phyloP scores from a whole-genome alignment of 2,888 invertebrate species.

The Drosophila picticornis region DNA sequence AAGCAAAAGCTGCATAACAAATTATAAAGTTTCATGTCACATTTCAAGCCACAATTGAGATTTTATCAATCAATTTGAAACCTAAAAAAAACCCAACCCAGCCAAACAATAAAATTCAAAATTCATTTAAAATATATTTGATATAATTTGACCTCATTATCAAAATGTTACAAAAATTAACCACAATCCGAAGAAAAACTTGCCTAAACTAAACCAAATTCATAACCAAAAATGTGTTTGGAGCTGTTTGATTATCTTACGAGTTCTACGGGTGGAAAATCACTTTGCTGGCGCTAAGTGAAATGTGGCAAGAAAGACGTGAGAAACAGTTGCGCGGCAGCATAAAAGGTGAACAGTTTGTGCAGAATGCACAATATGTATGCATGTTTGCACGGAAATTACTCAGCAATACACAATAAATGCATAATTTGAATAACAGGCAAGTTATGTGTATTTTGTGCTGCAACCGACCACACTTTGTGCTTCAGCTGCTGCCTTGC shows the following conservation, averaged over 20 bases:
- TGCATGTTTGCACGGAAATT: neutral
- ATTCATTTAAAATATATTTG: neutral
- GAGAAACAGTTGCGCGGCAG: conserved; percentile 15
- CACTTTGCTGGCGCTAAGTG: neutral
- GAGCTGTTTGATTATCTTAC: neutral
- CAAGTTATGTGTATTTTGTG: conserved; percentile 5
- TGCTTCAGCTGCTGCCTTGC: conserved; percentile 33
- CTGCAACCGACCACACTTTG: conserved; percentile 37
- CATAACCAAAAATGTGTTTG: neutral
- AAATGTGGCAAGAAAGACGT: neutral
- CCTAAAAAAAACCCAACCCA: too few relatives aligned
- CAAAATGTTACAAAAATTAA: neutral
- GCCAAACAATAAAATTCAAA: neutral
- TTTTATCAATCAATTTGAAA: too few relatives aligned
- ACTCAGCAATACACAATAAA: neutral
- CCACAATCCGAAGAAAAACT: neutral
- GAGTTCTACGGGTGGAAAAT: conserved; percentile 9
- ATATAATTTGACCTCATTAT: neutral
- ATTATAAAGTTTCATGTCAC: neutral
- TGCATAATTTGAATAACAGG: conserved; percentile 44
- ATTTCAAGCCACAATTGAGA: neutral
- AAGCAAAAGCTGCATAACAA: neutral
- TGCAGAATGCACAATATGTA: neutral
- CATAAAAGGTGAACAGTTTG: conserved; percentile 4
- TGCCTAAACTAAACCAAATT: neutral